These are phyloP conservation scores for Nephrotoma guestfalica DNA, from an alignment of 2,888 invertebrate species.

Conservation along the genomic window DNA sequence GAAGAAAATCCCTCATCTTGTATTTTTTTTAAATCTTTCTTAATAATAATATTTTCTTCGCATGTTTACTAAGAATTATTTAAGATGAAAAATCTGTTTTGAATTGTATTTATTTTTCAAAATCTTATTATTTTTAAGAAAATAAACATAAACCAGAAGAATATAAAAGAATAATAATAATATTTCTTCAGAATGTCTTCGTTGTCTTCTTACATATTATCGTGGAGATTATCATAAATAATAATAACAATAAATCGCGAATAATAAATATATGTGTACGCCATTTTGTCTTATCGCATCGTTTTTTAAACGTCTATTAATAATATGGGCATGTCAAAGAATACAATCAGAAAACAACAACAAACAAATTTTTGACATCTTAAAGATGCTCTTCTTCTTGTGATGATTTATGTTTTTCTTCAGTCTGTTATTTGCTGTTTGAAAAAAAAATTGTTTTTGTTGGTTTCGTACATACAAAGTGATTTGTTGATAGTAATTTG, in stretches of 20 bases:
- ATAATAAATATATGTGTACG: not conserved
- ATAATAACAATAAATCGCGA: not conserved
- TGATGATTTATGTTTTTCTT: not conserved
- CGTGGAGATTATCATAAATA: not conserved
- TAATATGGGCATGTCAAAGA: not conserved
- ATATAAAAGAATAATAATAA: not conserved
- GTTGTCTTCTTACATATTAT: not conserved
- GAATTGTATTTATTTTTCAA: not conserved
- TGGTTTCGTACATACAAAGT: not conserved
- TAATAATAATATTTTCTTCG: not conserved
- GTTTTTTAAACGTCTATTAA: not conserved
- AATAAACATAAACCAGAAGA: not conserved
- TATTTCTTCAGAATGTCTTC: not conserved
- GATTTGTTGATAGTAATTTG: not conserved
- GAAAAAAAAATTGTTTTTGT: not conserved
- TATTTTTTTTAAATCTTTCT: not conserved
- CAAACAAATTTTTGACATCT: not conserved
- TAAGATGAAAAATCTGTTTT: not conserved
- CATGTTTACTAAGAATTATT: not conserved
- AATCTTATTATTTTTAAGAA: not conserved
- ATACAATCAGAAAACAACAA: not conserved
- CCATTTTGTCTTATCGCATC: not conserved
- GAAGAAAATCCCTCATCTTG: not conserved
- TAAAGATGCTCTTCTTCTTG: not conserved
- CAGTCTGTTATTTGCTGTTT: not conserved